These are phyloP conservation scores for Casuarius casuarius DNA, from an alignment of 2,113 vertebrate genomes.

Conservation along the genomic window DNA sequence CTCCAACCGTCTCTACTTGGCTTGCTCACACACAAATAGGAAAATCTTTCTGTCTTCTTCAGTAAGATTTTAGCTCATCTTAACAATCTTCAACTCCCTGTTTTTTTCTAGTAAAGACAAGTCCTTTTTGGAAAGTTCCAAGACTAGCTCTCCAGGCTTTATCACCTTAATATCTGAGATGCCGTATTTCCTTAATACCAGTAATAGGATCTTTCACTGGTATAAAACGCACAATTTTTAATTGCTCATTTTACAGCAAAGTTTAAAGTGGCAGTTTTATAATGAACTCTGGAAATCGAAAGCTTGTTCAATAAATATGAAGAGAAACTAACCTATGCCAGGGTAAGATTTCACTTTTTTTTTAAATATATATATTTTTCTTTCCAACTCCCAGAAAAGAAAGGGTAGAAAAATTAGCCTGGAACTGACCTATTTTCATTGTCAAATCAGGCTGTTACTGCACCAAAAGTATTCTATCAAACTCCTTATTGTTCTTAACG, in stretches of 20 bases:
- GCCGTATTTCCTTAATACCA: neutral
- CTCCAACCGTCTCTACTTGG: constrained; percentile 9
- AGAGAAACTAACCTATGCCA: neutral
- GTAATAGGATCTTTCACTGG: neutral
- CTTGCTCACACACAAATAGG: constrained; percentile 4
- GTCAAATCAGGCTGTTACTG: constrained; percentile 21
- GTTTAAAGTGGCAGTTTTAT: neutral
- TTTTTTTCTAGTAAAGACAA: neutral
- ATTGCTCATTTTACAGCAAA: neutral
- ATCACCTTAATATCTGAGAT: neutral
- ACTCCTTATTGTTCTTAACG: constrained; percentile 45
- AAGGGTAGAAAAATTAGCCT: constrained; percentile 23
- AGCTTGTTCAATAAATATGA: neutral
- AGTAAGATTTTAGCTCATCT: constrained; percentile 30
- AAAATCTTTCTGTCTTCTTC: constrained; percentile 28
- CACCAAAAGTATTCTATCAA: constrained; percentile 51
- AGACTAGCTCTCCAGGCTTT: neutral
- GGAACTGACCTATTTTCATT: constrained; percentile 45
- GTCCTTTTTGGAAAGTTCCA: neutral
- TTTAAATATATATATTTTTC: constrained; percentile 8
- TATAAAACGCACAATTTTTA: neutral
- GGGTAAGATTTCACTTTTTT: constrained; percentile 11
- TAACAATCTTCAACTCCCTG: neutral
- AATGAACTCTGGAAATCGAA: neutral
- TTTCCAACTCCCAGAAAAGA: constrained; percentile 20